Evolutionary conservation across 2,113 vertebrate species (phyloP), one percentile per base, ranked within the genome.

Genomic region (Hippocampus guttulatus): DNA sequence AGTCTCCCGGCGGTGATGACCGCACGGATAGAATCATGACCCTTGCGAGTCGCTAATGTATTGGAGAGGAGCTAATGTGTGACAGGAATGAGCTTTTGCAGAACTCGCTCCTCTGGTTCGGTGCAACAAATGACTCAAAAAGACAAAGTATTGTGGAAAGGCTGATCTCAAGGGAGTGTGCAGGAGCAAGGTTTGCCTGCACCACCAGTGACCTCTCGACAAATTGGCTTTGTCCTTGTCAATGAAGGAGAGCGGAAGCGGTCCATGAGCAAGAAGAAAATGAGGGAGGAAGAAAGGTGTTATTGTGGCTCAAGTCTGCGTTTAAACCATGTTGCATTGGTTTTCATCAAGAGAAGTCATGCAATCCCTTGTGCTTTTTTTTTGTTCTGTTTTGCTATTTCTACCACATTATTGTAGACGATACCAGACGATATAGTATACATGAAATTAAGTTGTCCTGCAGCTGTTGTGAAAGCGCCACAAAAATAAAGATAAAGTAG

Each of bases 161-260:
- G 64, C 68, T 64, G 33, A 40, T 88, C 90, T 88, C 90, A 1
- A 65, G 90, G 89, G 89, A 91, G 51, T 23, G 2, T 65, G 78
- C 62, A 33, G 80, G 84, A 84, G 86, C 86, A 87, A 89, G 86
- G 87, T 89, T 90, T 84, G 84, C 79, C 86, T 82, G 68, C 85
- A 79, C 77, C 81, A 88, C 85, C 85, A 77, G 57, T 88, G 87
- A 91, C 90, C 90, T 87, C 80, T 88, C 86, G 75, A 91, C 87
- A 92, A 92, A 91, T 91, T 89, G 87, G 77, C 88, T 92, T 87
- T 90, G 91, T 92, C 90, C 90, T 92, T 91, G 90, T 91, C 85
- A 88, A 86, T 86, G 83, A 85, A 82, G 72, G 78, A 80, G 75
- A 83, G 60, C 60, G 57, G 73, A 75, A 80, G 82, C 75, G 49